phyloP scores from a whole-genome alignment of 1,140 invertebrate species.

The Lasioglossum albipes region DNA sequence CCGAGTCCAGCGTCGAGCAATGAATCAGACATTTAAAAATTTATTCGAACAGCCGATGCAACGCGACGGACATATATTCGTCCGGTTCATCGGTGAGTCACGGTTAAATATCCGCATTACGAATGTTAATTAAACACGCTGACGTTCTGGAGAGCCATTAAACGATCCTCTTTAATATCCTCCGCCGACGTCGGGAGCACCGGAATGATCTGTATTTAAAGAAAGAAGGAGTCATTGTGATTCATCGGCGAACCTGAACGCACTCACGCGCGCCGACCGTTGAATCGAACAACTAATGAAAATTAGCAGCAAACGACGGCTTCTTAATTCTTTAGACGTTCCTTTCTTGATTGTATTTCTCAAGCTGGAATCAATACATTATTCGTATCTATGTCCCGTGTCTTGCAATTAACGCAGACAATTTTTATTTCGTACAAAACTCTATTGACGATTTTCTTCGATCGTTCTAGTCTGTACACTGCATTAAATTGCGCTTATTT shows the following conservation, averaged over 20 bases:
- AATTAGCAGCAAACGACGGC: neutral
- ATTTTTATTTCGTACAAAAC: too few species aligned
- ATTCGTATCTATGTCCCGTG: too few species aligned
- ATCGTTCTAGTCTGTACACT: too few species aligned
- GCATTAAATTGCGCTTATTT: too few species aligned
- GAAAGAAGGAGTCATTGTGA: neutral
- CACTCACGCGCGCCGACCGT: neutral
- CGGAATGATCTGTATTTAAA: neutral
- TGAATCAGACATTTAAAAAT: conserved; percentile 9
- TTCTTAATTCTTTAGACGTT: too few species aligned
- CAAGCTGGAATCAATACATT: too few species aligned
- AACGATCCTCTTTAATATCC: neutral
- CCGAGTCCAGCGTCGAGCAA: neutral
- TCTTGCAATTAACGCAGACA: too few species aligned
- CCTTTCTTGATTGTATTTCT: too few species aligned
- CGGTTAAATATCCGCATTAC: conserved; percentile 12
- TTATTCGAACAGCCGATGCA: conserved; percentile 18
- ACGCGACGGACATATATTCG: neutral
- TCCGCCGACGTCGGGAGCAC: neutral
- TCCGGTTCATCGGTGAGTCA: conserved; percentile 18
- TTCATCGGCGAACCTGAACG: neutral
- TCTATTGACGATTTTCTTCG: too few species aligned
- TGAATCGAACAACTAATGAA: neutral
- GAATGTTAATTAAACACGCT: conserved; percentile 16
- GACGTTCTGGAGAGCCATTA: neutral